These are phyloP conservation scores for Xylocampa areola DNA, from an alignment of 2,888 invertebrate genomes.

Conservation along the genomic window DNA sequence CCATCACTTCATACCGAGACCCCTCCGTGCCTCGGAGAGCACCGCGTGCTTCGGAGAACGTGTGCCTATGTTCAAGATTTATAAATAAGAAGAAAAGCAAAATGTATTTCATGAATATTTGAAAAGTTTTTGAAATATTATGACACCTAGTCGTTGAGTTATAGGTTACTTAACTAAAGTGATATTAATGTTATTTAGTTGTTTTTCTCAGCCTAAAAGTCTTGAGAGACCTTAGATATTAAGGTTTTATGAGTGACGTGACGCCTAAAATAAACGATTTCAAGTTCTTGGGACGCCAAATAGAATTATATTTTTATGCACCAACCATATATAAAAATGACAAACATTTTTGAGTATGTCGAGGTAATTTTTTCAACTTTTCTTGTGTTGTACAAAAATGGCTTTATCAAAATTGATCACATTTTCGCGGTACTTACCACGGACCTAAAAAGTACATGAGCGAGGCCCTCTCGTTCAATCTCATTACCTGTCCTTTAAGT, in stretches of 20 bases:
- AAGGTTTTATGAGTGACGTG: constrained; percentile 8
- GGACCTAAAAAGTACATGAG: too few species aligned
- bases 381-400: too few species aligned
- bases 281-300: not conserved
- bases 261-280: not conserved
- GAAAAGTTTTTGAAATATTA: constrained; percentile 28
- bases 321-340: not conserved
- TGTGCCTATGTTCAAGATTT: constrained; percentile 6
- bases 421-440: too few species aligned
- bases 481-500: too few species aligned
- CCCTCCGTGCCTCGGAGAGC: too few species aligned
- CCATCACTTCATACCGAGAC: too few species aligned
- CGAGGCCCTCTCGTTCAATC: too few species aligned
- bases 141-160: constrained; percentile 14
- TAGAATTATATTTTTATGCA: constrained; percentile 3
- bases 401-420: too few species aligned
- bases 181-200: constrained; percentile 10
- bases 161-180: constrained; percentile 6
- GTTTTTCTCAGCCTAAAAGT: constrained; percentile 5
- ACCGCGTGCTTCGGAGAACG: too few species aligned
- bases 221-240: not conserved
- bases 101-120: constrained; percentile 21
- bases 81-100: constrained; percentile 8
- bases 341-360: not conserved
- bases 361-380: constrained; percentile 17